A percentile compares a stretch with the other conserved stretches of the same genome.
Conservation (phyloP, 2,113 vertebrate species). For the Boulengeromyrus knoepffleri region DNA sequence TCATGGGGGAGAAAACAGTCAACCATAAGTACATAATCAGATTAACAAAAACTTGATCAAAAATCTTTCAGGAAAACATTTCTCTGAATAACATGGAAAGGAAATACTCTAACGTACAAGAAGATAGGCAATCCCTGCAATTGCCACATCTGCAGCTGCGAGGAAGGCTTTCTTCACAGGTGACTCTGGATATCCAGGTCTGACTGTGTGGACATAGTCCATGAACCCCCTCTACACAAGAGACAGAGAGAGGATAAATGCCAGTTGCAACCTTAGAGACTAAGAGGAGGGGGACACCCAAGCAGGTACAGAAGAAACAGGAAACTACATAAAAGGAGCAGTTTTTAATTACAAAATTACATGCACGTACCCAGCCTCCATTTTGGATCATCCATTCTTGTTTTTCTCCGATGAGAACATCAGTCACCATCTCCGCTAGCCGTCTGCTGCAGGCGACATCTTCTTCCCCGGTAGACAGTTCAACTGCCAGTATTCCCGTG, state of each 20-base stretch:
- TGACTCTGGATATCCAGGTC: conserved; percentile 54
- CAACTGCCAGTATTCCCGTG: conserved; percentile 60
- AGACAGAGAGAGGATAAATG: conserved; percentile 13
- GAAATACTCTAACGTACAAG: conserved; percentile 66
- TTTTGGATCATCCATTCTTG: conserved; percentile 72
- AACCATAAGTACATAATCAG: too few relatives aligned
- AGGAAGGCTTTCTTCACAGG: conserved; percentile 74
- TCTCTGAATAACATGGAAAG: background rate
- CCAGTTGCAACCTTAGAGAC: background rate
- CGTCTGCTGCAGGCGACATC: conserved; percentile 33
- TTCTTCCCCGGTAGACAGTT: conserved; percentile 30
- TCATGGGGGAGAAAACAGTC: too few relatives aligned
- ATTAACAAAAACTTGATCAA: too few relatives aligned
- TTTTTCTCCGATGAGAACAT: conserved; percentile 62
- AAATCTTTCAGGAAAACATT: background rate
- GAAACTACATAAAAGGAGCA: background rate
- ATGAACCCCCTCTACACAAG: conserved; percentile 75
- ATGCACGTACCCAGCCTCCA: conserved; percentile 73
- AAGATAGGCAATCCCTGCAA: conserved; percentile 79
- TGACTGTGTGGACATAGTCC: conserved; percentile 53
- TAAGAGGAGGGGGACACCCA: background rate
- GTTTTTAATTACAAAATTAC: background rate
- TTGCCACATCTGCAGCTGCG: conserved; percentile 72
- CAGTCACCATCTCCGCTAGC: conserved; percentile 63
- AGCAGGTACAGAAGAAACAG: background rate